Evolutionary conservation across 2,113 vertebrate genomes (phyloP), one percentile per base, ranked within the genome.

Genomic region (Hippocampus zosterae): DNA sequence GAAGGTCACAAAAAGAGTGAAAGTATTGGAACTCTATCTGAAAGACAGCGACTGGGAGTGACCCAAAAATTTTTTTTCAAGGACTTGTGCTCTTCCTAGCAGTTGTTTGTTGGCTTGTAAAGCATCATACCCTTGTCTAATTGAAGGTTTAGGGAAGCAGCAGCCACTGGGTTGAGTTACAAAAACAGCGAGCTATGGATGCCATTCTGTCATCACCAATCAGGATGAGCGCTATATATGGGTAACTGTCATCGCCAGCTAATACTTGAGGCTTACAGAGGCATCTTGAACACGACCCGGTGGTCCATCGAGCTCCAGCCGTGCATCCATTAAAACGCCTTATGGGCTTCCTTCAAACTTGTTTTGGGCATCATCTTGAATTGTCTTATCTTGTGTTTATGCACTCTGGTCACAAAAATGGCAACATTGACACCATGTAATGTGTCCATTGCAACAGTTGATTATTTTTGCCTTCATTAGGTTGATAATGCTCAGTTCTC

Each of bases 121-220:
- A 53, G 46, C 73, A 68, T 83, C 76, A 67, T 84, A 70, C 75
- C 76, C 68, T 72, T 72, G 81, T 72, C 83, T 87, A 79, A 88
- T 85, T 79, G 74, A 70, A 27, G 71, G 69, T 70, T 79, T 62
- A 69, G 61, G 76, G 71, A 59, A 79, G 63, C 79, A 77, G 76
- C 75, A 72, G 81, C 66, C 61, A 53, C 61, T 71, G 81, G 72
- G 75, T 88, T 75, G 74, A 62, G 85, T 91, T 90, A 77, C 88
- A 81, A 62, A 42, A 69, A 70, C 80, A 69, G 81, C 70, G 84
- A 72, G 82, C 84, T 89, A 86, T 86, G 85, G 81, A 81, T 88
- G 88, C 81, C 61, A 72, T 75, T 84, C 85, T 90, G 86, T 90
- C 88, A 90, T 87, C 84, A 77, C 79, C 85, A 88, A 88, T 89